phyloP scores from a whole-genome alignment of 1,140 invertebrate genomes.

The Oryctes rhinoceros region DNA sequence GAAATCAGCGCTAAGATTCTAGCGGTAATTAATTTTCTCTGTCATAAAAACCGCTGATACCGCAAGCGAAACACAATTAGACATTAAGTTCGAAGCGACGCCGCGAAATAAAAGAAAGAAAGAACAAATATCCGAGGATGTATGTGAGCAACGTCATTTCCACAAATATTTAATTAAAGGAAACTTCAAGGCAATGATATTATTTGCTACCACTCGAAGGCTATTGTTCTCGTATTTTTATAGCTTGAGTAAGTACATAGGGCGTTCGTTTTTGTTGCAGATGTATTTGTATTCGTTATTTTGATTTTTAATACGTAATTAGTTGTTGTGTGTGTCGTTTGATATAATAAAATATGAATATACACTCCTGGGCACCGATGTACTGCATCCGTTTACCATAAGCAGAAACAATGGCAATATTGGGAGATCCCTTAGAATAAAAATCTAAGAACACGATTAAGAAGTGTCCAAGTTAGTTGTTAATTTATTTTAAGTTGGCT shows the following conservation, averaged over 20 bases:
- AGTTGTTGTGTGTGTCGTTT: too few species aligned
- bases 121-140: constrained; percentile 1
- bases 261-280: not conserved
- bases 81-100: constrained; percentile 25
- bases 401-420: too few species aligned
- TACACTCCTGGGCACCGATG: too few species aligned
- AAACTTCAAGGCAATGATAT: not conserved
- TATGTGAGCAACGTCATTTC: constrained; percentile 33
- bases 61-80: constrained; percentile 30
- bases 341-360: too few species aligned
- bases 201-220: not conserved
- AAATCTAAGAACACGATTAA: too few species aligned
- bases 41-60: constrained; percentile 40
- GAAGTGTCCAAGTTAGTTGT: too few species aligned
- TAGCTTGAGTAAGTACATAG: not conserved
- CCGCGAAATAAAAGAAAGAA: constrained; percentile 14
- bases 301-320: too few species aligned
- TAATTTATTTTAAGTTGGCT: too few species aligned
- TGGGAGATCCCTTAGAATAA: too few species aligned
- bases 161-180: constrained; percentile 33
- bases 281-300: not conserved
- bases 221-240: not conserved
- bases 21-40: constrained; percentile 33
- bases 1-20: constrained; percentile 26
- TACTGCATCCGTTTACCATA: too few species aligned